phyloP scores from a whole-genome alignment of 2,888 invertebrate genomes.

The Oscheius sp. region DNA sequence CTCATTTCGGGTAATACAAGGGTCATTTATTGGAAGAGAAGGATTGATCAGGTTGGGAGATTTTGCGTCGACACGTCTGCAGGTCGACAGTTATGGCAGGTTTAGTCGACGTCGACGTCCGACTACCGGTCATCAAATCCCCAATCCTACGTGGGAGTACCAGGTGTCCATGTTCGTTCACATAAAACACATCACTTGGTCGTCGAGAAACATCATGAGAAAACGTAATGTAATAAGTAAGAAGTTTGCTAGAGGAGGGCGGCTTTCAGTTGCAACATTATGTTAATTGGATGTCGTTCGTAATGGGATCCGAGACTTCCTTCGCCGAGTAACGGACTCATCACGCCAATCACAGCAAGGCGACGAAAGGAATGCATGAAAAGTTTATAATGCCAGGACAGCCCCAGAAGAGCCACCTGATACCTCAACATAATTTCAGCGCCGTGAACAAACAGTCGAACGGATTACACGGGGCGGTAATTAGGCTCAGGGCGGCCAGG shows the following conservation, averaged over 20 bases:
- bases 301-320: conserved; percentile 14
- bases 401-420: conserved; percentile 15
- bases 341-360: neutral
- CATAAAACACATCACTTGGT: no score
- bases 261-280: conserved; percentile 2
- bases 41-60: no score
- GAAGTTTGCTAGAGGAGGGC: neutral
- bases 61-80: no score
- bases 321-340: neutral
- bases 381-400: neutral
- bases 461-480: conserved; percentile 13
- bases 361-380: neutral
- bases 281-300: conserved; percentile 16
- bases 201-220: no score
- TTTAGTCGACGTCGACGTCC: no score
- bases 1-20: conserved; percentile 1
- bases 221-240: no score
- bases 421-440: conserved; percentile 16
- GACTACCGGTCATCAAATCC: no score
- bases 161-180: neutral
- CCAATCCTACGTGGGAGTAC: neutral
- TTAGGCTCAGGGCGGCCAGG: conserved; percentile 1
- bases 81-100: no score
- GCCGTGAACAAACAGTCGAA: conserved; percentile 20
- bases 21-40: neutral